Percentiles rank a stretch among this genome's conserved stretches.
Conservation (phyloP, 2,113 vertebrate species). For the Corydoras maculifer region DNA sequence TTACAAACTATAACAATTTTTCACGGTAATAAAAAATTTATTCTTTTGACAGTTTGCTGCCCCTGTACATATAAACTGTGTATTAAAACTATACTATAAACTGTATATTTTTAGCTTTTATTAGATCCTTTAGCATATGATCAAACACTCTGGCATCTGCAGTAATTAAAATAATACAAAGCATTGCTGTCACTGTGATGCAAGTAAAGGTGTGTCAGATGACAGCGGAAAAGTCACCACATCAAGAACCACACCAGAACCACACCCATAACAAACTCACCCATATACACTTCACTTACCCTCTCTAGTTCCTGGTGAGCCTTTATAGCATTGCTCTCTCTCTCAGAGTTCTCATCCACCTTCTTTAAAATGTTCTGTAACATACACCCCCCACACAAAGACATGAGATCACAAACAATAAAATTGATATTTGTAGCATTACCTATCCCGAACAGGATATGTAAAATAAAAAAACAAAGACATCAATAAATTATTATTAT, state of each 20-base stretch:
- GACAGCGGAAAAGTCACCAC: constrained; percentile 19
- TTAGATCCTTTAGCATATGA: too few species aligned
- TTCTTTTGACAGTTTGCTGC: too few species aligned
- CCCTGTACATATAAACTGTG: too few species aligned
- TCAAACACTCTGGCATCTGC: too few species aligned
- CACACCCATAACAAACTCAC: constrained; percentile 13
- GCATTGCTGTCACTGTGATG: constrained; percentile 9
- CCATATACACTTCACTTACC: constrained; percentile 56
- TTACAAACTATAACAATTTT: too few species aligned
- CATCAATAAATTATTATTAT: too few species aligned
- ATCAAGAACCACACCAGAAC: background rate
- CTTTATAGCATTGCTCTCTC: constrained; percentile 77
- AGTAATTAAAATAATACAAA: background rate
- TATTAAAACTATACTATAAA: too few species aligned
- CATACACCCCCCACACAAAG: constrained; percentile 8
- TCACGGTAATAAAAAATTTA: too few species aligned
- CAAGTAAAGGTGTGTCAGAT: constrained; percentile 1
- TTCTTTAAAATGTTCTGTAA: constrained; percentile 88
- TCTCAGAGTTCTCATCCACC: constrained; percentile 81
- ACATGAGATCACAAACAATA: background rate
- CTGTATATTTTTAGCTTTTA: too few species aligned
- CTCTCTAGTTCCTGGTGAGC: constrained; percentile 86
- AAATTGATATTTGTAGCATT: too few species aligned
- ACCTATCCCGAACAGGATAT: too few species aligned
- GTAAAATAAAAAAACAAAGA: too few species aligned